Conservation (phyloP, 2,113 vertebrate species). For the Gasterosteus aculeatus region DNA sequence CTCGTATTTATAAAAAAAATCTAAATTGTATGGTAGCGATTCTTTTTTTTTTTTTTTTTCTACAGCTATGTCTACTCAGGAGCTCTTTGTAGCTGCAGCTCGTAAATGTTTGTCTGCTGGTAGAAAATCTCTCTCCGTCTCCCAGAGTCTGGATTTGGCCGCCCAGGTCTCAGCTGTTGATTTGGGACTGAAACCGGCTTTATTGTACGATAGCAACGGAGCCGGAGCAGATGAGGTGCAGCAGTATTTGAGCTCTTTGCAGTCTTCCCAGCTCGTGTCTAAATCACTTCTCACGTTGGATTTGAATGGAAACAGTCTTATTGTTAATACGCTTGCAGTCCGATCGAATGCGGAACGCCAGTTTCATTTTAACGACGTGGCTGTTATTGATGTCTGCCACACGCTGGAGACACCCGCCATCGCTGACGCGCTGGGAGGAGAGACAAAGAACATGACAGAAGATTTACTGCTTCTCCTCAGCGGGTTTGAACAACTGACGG, state of each 20-base stretch:
- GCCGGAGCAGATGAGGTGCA: slow-evolving; percentile 79
- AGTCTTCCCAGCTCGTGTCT: slow-evolving; percentile 72
- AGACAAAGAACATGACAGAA: slow-evolving; percentile 59
- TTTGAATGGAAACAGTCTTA: slow-evolving; percentile 76
- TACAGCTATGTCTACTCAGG: slow-evolving; percentile 55
- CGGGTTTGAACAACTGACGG: background rate
- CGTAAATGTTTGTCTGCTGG: slow-evolving; percentile 75
- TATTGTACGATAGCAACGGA: slow-evolving; percentile 85
- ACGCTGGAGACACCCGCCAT: slow-evolving; percentile 74
- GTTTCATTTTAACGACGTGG: slow-evolving; percentile 37
- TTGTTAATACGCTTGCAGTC: slow-evolving; percentile 74
- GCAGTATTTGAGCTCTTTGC: slow-evolving; percentile 80
- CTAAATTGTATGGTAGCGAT: background rate
- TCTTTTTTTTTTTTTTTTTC: background rate
- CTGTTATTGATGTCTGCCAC: slow-evolving; percentile 84
- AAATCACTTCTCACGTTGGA: slow-evolving; percentile 79
- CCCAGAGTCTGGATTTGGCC: slow-evolving; percentile 82
- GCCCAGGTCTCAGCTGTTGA: slow-evolving; percentile 86
- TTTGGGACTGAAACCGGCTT: slow-evolving; percentile 86
- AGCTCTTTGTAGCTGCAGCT: slow-evolving; percentile 80
- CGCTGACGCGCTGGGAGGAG: slow-evolving; percentile 29
- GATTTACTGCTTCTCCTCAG: slow-evolving; percentile 77
- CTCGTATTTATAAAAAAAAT: slow-evolving; percentile 2
- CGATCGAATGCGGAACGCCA: slow-evolving; percentile 71
- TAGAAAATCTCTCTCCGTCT: slow-evolving; percentile 68